A percentile compares a stretch with the other conserved stretches of the same genome.
These are phyloP conservation scores for Pleuronectes platessa DNA, from an alignment of 2,113 vertebrate species.

Conservation along the genomic window DNA sequence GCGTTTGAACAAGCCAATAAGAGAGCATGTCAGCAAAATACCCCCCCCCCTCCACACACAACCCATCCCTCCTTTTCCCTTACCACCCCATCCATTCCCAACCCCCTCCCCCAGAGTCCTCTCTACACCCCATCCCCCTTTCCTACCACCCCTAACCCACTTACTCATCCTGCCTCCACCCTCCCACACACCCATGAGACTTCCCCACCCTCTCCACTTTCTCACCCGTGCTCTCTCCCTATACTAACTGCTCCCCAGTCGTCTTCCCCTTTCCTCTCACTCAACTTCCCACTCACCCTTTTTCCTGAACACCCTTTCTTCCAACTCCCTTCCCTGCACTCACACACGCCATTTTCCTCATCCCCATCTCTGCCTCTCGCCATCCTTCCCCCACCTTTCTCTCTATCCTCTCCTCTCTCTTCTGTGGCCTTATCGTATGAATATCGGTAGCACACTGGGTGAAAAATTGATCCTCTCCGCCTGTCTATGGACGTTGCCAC, in stretches of 20 bases:
- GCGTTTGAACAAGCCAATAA: constrained; percentile 83
- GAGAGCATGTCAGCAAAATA: constrained; percentile 74
- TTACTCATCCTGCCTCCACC: constrained; percentile 76
- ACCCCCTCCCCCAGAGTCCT: constrained; percentile 79
- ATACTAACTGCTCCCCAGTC: constrained; percentile 21
- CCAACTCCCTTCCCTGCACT: constrained; percentile 32
- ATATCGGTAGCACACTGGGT: constrained; percentile 82
- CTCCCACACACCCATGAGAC: constrained; percentile 72
- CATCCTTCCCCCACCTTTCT: constrained; percentile 42
- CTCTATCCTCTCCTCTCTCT: constrained; percentile 49
- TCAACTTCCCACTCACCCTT: constrained; percentile 54
- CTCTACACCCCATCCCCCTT: constrained; percentile 74
- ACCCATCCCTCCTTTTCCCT: constrained; percentile 71
- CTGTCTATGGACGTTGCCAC: constrained; percentile 81
- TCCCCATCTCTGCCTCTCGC: constrained; percentile 39
- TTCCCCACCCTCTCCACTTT: constrained; percentile 64
- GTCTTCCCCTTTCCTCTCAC: constrained; percentile 30
- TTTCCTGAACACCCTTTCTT: constrained; percentile 51
- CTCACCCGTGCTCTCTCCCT: constrained; percentile 61
- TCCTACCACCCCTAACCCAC: constrained; percentile 77
- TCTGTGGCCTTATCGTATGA: constrained; percentile 82
- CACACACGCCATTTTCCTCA: constrained; percentile 66
- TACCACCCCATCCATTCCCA: constrained; percentile 75
- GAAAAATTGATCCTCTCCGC: constrained; percentile 83
- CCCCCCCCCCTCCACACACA: constrained; percentile 51